Base-by-base conservation (phyloP, 1,140 invertebrate genomes). In the Drosophila nigrodunni region DNA sequence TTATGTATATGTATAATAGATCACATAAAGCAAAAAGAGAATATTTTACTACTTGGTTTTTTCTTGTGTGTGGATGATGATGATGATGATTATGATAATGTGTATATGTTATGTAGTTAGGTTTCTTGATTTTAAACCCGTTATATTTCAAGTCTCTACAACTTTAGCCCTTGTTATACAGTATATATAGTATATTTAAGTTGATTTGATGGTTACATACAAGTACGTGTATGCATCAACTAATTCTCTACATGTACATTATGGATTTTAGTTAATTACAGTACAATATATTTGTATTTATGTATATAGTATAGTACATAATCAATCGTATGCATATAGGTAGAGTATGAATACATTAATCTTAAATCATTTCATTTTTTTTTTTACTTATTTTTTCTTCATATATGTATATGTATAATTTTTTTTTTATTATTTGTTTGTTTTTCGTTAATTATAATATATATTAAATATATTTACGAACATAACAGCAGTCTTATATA, bases 401-500 rank as follows among this genome's bases (percentile, higher is more conserved):
- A 60, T 65, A 70, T 70, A 57, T 67, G 39, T 78, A 61, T 57
- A 68, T 60, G n/a, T 30, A 30, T 30, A 30, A 30, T 30, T 30
- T 79, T 70, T 70, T 77, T 77, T 64, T 52, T 54, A 35, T 67
- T 61, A 54, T 49, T 37, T 80, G 35, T 74, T 30, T 81, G 62
- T 67, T 87, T 86, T 88, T 85, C 55, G 82, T 88, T 89, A 81
- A 86, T 86, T 90, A 87, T 75, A 83, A 77, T 82, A 85, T 91
- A 90, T 87, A 88, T 88, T 83, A 75, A 90, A 88, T 90, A 90
- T 86, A 91, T 90, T 90, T 92, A 91, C 88, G 90, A 92, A 92
- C 88, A 92, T 92, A 92, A 92, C 91, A 92, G 91, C 91, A 92
- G 91, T 92, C 91, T 92, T 92, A 92, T 92, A 80, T 92, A 92